Evolutionary conservation across 2,888 invertebrate species (phyloP), one percentile per base, ranked within the genome.

Genomic region (Dioctria rufipes): DNA sequence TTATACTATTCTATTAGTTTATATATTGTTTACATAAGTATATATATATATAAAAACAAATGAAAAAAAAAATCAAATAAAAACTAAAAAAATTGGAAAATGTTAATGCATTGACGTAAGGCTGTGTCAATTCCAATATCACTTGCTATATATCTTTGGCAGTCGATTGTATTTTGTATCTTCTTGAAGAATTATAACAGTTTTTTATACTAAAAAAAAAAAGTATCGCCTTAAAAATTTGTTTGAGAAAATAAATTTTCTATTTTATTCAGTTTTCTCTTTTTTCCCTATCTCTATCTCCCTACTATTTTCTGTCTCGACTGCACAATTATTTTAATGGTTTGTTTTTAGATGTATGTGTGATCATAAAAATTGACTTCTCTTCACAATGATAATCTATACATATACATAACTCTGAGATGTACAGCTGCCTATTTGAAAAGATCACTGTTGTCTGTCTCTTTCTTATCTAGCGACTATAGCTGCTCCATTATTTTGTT

Each of bases 121-220:
- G 71, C 71, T 71, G 71, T 71, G 71, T 71, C 71, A 71, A 71
- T 71, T 71, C 71, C 71, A 71, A 71, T 71, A 71, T 71, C 71
- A 71, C 71, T 39, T 54, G 49, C 46, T 39, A 71, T 25, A 25
- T 25, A 25, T 71, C 71, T 49, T 71, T 71, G 71, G 71, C 71
- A 71, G 71, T 71, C 71, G 71, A 71, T 71, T 49, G 43, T 54
- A 71, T 71, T 25, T 25, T 25, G 25, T 25, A 25, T 25, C 25
- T 25, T 25, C 25, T 25, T 25, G 4, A 63, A 54, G 39, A 49
- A 67, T 67, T 46, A 25, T 46, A 71, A 54, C 54, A 71, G 49
- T 46, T 46, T 25, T 25, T 67, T 43, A 67, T 43, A 67, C 49
- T 67, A 67, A 67, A 67, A 25, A 25, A 25, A 25, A 25, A 25